A percentile compares a stretch with the other conserved stretches of the same genome.
These are phyloP conservation scores for Margaritifera margaritifera DNA, from an alignment of 2,888 invertebrate species.

Conservation along the genomic window DNA sequence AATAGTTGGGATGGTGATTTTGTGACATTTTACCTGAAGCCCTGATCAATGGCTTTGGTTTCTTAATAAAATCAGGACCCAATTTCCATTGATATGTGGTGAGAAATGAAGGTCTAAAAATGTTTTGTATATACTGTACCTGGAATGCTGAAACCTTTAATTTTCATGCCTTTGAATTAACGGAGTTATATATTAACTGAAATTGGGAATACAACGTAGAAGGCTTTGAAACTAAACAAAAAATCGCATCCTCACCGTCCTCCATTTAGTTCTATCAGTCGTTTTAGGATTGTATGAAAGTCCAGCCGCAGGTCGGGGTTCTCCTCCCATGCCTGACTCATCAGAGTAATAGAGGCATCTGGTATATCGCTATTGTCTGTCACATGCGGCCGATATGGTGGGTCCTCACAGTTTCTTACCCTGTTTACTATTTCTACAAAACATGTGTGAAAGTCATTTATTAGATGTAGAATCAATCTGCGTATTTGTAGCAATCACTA, in stretches of 20 bases:
- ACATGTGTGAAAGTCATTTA: not conserved
- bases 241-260: slow-evolving; percentile 40
- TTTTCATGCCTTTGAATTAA: not conserved
- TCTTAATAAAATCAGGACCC: no score
- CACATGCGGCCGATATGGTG: slow-evolving; percentile 58
- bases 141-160: not conserved
- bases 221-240: not conserved
- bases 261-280: slow-evolving; percentile 52
- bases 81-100: no score
- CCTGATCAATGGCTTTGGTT: no score
- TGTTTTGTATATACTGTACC: no score
- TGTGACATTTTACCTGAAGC: no score
- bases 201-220: not conserved
- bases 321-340: slow-evolving; percentile 64
- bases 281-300: slow-evolving; percentile 55
- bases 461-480: not conserved
- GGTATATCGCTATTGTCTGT: slow-evolving; percentile 42
- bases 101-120: no score
- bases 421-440: slow-evolving; percentile 54
- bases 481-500: not conserved
- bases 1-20: no score
- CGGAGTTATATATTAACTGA: not conserved
- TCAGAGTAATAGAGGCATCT: slow-evolving; percentile 52
- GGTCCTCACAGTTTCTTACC: slow-evolving; percentile 46
- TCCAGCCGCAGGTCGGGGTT: slow-evolving; percentile 59